Conservation (phyloP, 2,113 vertebrate genomes). For the Apteryx mantelli region DNA sequence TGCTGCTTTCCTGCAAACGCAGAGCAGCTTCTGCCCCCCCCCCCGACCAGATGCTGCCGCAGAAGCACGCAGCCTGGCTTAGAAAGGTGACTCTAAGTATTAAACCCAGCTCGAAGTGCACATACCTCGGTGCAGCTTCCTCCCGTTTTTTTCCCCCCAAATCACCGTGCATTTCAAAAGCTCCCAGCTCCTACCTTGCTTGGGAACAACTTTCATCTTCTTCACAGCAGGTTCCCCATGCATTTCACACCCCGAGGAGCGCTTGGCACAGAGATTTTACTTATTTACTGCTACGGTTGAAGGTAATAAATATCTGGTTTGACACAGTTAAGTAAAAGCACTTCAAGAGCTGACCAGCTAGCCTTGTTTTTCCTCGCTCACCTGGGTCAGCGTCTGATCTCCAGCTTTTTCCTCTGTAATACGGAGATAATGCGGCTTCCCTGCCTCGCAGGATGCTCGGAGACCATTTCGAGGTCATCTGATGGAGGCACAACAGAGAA, state of each 20-base stretch:
- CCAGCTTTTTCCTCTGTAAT: not conserved
- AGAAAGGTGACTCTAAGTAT: not conserved
- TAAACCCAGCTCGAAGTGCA: not conserved
- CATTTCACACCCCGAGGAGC: not conserved
- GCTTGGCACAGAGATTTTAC: not conserved
- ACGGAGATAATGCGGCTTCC: not conserved
- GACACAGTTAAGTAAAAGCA: not conserved
- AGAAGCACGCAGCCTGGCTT: not conserved
- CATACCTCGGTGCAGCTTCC: not conserved
- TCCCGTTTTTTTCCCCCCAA: not conserved
- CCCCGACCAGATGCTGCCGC: not conserved
- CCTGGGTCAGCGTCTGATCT: not conserved
- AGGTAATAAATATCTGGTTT: not conserved
- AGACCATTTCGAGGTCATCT: not conserved
- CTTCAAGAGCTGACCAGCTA: not conserved
- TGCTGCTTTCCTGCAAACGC: not conserved
- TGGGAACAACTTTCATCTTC: conserved; percentile 32
- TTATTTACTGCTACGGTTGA: not conserved
- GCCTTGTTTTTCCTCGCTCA: not conserved
- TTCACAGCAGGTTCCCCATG: not conserved
- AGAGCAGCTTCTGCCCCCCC: not conserved
- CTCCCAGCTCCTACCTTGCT: not conserved
- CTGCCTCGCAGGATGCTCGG: not conserved
- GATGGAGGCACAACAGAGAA: not conserved
- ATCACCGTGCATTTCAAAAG: not conserved